phyloP scores from a whole-genome alignment of 2,113 vertebrate species.

The Leiothrix lutea region DNA sequence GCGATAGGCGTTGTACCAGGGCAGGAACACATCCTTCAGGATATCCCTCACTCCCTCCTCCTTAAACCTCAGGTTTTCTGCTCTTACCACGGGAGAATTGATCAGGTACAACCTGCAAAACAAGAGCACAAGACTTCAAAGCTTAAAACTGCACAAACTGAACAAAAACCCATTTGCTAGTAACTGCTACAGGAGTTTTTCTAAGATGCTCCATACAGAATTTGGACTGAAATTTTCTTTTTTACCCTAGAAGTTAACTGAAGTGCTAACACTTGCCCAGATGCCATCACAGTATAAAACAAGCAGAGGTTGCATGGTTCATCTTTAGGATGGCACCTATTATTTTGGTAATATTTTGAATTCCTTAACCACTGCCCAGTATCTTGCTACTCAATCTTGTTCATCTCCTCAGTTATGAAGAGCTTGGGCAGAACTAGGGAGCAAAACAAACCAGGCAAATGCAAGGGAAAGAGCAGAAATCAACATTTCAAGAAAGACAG shows the following conservation, averaged over 20 bases:
- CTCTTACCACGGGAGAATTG: slow-evolving; percentile 95
- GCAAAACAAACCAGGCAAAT: neutral
- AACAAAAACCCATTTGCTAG: neutral
- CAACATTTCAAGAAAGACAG: neutral
- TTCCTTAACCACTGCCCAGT: neutral
- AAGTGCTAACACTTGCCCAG: neutral
- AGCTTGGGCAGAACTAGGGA: neutral
- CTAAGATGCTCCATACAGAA: neutral
- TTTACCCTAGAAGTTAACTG: neutral
- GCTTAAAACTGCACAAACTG: neutral
- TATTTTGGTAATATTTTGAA: neutral
- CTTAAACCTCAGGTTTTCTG: slow-evolving; percentile 96
- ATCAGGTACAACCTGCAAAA: slow-evolving; percentile 90
- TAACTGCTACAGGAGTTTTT: neutral
- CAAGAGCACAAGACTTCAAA: neutral
- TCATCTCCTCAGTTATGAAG: neutral
- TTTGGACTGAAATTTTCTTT: neutral
- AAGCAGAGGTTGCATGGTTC: neutral
- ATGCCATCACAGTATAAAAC: neutral
- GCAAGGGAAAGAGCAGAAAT: neutral
- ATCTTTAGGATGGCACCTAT: neutral
- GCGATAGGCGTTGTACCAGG: slow-evolving; percentile 98
- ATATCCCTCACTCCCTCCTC: slow-evolving; percentile 95
- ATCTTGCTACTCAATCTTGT: neutral
- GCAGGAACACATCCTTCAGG: slow-evolving; percentile 96